Conservation (phyloP, 2,888 invertebrate species). For the Phasia obesa region DNA sequence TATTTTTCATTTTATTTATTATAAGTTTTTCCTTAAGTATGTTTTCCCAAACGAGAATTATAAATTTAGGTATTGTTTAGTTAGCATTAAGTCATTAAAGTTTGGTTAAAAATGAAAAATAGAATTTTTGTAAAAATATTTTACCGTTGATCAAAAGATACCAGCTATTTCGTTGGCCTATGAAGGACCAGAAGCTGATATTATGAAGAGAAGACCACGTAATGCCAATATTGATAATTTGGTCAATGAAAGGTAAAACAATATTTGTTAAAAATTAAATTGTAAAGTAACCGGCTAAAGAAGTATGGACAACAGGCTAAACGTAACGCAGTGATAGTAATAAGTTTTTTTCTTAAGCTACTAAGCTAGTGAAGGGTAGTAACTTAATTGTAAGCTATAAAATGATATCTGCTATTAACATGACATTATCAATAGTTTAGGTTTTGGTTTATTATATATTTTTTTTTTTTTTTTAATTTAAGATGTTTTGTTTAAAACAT, state of each 20-base stretch:
- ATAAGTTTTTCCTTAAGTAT: constrained; percentile 40
- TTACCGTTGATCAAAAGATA: constrained; percentile 84
- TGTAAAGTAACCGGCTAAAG: constrained; percentile 34
- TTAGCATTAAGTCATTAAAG: constrained; percentile 42
- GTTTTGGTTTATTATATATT: constrained; percentile 9
- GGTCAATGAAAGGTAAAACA: constrained; percentile 96
- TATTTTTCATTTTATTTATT: constrained; percentile 9
- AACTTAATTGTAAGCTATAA: constrained; percentile 45
- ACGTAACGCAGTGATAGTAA: neutral
- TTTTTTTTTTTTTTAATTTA: constrained; percentile 28
- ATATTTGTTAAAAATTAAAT: neutral
- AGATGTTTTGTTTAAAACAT: constrained; percentile 31
- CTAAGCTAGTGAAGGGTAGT: constrained; percentile 29
- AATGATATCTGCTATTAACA: constrained; percentile 27
- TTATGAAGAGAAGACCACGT: constrained; percentile 98
- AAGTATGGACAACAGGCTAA: constrained; percentile 3
- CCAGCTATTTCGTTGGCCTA: constrained; percentile 99
- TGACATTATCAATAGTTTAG: constrained; percentile 5
- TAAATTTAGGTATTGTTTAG: neutral
- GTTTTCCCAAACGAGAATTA: neutral
- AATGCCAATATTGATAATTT: constrained; percentile 98
- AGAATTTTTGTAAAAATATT: neutral
- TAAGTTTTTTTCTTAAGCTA: neutral
- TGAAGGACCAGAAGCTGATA: constrained; percentile 98
- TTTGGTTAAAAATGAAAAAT: constrained; percentile 17